phyloP scores from a whole-genome alignment of 2,888 invertebrate genomes.

The Formica aserva region DNA sequence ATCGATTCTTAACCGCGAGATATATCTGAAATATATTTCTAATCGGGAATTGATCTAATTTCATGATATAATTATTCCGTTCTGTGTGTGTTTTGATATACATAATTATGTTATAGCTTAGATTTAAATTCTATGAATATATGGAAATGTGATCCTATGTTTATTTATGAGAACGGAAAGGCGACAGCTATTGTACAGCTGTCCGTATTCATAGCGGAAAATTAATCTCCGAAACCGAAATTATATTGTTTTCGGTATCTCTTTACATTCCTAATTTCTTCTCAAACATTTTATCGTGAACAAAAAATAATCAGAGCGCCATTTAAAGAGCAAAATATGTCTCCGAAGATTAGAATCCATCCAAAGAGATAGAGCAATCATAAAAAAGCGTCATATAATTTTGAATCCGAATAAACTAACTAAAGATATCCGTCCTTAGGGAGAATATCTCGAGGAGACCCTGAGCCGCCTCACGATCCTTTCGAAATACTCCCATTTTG shows the following conservation, averaged over 20 bases:
- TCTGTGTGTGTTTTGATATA: not conserved
- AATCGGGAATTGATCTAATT: not conserved
- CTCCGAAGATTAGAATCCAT: not conserved
- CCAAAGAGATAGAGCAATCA: not conserved
- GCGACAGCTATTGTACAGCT: not conserved
- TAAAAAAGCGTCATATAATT: not conserved
- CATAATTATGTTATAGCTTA: not conserved
- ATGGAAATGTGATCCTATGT: not conserved
- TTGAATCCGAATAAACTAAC: constrained; percentile 2
- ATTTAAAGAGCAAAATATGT: not conserved
- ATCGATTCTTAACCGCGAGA: constrained; percentile 5
- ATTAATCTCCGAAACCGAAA: not conserved
- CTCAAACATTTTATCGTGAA: not conserved
- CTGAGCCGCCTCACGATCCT: not conserved
- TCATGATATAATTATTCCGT: not conserved
- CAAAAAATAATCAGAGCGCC: not conserved
- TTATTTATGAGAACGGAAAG: not conserved
- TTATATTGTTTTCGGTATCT: not conserved
- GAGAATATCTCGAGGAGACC: not conserved
- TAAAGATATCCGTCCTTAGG: not conserved
- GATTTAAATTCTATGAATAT: not conserved
- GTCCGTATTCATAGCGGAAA: not conserved
- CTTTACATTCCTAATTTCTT: not conserved
- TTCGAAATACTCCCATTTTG: constrained; percentile 23
- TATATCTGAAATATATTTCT: not conserved